A percentile compares a stretch with the other conserved stretches of the same genome.
Evolutionary conservation across 2,888 invertebrate species (phyloP).

Genomic region (Parnassius mnemosyne): DNA sequence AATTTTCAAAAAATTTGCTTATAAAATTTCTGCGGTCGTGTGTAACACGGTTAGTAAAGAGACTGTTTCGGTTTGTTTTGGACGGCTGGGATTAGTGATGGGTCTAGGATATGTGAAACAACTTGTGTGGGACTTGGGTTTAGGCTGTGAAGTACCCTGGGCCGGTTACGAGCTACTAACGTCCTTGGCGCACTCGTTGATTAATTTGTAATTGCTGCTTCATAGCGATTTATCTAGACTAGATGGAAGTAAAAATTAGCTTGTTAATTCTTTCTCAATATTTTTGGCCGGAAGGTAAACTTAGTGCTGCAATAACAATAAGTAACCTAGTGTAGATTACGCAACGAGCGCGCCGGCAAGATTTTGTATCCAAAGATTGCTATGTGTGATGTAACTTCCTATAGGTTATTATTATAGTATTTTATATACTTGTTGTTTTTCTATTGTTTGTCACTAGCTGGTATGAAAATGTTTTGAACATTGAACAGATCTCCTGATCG

Average conservation of each 20-base stretch:
- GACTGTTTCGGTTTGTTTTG: conserved; percentile 61
- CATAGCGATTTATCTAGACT: not conserved
- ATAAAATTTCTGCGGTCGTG: conserved; percentile 66
- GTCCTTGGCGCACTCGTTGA: conserved; percentile 35
- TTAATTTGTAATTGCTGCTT: conserved; percentile 31
- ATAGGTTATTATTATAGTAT: conserved; percentile 73
- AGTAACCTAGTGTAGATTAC: conserved; percentile 22
- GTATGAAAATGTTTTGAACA: conserved; percentile 53
- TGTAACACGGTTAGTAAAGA: conserved; percentile 70
- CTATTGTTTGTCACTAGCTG: conserved; percentile 65
- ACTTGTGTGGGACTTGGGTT: not conserved
- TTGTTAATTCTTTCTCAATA: not conserved
- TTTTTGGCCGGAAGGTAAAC: not conserved
- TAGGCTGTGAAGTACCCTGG: not conserved
- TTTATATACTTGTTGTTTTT: conserved; percentile 69
- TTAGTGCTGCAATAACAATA: not conserved
- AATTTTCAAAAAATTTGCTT: conserved; percentile 44
- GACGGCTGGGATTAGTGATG: conserved; percentile 18
- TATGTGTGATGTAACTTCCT: conserved; percentile 76
- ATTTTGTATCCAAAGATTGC: conserved; percentile 78
- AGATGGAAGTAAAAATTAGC: not conserved
- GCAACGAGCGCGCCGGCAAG: conserved; percentile 46
- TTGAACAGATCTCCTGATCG: conserved; percentile 62
- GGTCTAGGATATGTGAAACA: conserved; percentile 27
- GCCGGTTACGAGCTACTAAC: conserved; percentile 10